These are phyloP conservation scores for Folsomia candida DNA, from an alignment of 2,888 invertebrate species.

Conservation along the genomic window DNA sequence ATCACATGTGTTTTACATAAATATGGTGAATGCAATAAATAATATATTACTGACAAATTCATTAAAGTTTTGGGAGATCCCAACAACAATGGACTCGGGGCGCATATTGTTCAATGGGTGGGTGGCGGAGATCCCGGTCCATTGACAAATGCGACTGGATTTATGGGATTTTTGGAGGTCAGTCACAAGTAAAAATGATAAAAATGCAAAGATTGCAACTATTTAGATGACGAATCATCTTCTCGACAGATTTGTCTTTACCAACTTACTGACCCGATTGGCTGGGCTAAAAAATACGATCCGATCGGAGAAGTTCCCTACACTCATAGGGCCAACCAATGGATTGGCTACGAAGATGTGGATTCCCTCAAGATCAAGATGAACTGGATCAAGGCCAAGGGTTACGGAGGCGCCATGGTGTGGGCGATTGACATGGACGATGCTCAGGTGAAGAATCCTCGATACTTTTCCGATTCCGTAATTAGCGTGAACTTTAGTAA, in stretches of 20 bases:
- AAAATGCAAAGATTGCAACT: too few species aligned
- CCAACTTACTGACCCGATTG: constrained; percentile 62
- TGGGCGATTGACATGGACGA: constrained; percentile 93
- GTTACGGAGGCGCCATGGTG: constrained; percentile 82
- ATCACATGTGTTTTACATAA: constrained; percentile 59
- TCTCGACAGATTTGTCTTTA: constrained; percentile 69
- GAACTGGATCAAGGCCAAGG: constrained; percentile 79
- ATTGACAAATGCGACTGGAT: constrained; percentile 81
- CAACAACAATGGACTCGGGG: constrained; percentile 79
- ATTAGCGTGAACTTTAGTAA: constrained; percentile 12
- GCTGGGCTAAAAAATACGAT: constrained; percentile 82
- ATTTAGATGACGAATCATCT: not conserved
- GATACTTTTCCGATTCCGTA: not conserved
- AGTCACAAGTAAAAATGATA: not conserved
- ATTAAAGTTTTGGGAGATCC: constrained; percentile 54
- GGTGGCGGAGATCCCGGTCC: constrained; percentile 81
- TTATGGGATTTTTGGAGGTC: constrained; percentile 63
- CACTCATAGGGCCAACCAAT: constrained; percentile 71
- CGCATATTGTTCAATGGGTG: constrained; percentile 85
- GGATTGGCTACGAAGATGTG: constrained; percentile 84
- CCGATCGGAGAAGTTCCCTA: constrained; percentile 77
- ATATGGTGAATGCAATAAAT: not conserved
- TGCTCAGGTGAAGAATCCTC: constrained; percentile 61
- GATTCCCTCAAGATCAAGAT: constrained; percentile 81
- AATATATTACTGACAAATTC: not conserved